A percentile compares a stretch with the other conserved stretches of the same genome.
Evolutionary conservation across 2,797 vertebrate genomes (phyloP).

Genomic region (Cuniculus paca): DNA sequence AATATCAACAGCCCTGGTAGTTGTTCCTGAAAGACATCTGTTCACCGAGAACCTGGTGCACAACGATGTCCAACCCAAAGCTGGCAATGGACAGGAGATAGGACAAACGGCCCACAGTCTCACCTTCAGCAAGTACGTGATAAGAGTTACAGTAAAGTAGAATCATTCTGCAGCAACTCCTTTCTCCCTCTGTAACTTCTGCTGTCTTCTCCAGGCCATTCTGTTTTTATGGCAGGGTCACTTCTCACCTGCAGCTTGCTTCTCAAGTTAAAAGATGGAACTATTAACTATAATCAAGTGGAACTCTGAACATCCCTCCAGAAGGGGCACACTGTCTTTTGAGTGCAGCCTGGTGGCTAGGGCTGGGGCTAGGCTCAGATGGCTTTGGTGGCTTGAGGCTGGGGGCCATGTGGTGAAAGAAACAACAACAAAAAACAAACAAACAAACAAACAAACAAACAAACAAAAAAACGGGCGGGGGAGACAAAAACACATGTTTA

Average conservation of each 20-base stretch:
- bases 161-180: not conserved
- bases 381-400: not conserved
- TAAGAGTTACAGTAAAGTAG: not conserved
- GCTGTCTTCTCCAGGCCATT: not conserved
- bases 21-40: not conserved
- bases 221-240: not conserved
- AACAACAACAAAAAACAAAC: no score
- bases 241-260: not conserved
- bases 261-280: not conserved
- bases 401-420: not conserved
- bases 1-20: not conserved
- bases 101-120: not conserved
- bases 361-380: not conserved
- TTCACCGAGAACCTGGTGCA: not conserved
- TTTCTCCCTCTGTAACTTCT: not conserved
- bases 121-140: not conserved
- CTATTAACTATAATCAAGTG: not conserved
- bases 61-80: not conserved
- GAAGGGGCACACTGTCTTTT: not conserved
- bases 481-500: not conserved
- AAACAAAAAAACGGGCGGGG: not conserved
- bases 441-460: no score
- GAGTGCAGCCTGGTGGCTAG: not conserved
- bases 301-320: not conserved
- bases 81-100: not conserved